Evolutionary conservation across 2,113 vertebrate genomes (phyloP), one percentile per base, ranked within the genome.

Genomic region (Mohoua ochrocephala): DNA sequence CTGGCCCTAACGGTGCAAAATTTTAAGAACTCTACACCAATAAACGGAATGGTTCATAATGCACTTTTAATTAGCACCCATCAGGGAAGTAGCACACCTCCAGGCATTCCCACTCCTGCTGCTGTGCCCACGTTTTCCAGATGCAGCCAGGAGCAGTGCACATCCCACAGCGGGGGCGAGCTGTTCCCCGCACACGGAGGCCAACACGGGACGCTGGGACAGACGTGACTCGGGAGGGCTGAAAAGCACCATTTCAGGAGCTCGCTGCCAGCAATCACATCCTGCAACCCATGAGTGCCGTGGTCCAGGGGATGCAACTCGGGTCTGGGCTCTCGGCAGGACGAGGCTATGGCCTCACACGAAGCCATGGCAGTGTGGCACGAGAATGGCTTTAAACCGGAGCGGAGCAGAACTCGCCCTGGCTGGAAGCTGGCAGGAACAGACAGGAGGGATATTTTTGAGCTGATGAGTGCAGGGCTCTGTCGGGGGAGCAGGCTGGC

Each of bases 151-250:
- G n/a, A 77, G 69, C 24, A 45, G 44, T 1, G 47, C 47, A 4
- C 47, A 24, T 10, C 30, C 11, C 31, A 8, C 13, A 15, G 87
- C n/a, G 45, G 52, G 50, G 57, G 3, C 6, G 49, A n/a, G 57
- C 61, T 9, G 3, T 2, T 28, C 45, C 6, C 7, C 23, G 11
- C 0, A 2, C 0, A 0, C 0, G 0, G 28, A 35, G 33, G 7
- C 1, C 1, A 26, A 0, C 2, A 0, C 4, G 1, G 27, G 57
- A 10, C 2, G 1, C 6, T 0, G 24, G 54, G 49, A 20, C 57
- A 69, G 47, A 52, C 1, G 0, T 10, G 37, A 2, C 67, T 47
- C 10, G 0, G 31, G 42, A 28, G 45, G 74, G 23, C 37, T 0
- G 83, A 53, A 85, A 87, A 89, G 44, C 45, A 31, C 39, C 64